These are phyloP conservation scores for Orbicella faveolata DNA, from an alignment of 64 coral and sea anemone genomes.

Conservation along the genomic window DNA sequence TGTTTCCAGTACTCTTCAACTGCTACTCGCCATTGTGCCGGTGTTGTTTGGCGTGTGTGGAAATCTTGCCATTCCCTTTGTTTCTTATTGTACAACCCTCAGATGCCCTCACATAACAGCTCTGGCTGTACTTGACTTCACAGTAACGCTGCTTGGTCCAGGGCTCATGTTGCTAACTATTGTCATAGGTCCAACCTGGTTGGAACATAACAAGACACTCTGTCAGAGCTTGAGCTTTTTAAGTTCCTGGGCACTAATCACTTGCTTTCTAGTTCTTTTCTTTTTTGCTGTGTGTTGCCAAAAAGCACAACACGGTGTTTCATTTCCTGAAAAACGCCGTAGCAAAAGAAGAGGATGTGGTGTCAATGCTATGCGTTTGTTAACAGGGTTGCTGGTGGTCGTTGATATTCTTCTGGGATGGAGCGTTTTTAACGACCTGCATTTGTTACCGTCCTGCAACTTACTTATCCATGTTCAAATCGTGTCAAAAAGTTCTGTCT, in stretches of 20 bases:
- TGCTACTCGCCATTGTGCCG: constrained; percentile 2
- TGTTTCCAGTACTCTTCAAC: neutral
- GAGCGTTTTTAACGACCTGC: constrained; percentile 1
- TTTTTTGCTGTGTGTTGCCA: constrained; percentile 12
- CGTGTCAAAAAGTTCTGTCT: neutral
- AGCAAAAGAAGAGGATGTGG: neutral
- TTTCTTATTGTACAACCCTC: neutral
- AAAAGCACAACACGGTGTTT: neutral
- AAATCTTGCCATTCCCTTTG: neutral
- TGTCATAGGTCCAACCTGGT: neutral
- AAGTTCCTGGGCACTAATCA: neutral
- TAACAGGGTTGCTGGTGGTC: neutral
- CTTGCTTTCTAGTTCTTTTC: constrained; percentile 9
- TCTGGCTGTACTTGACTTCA: constrained; percentile 16
- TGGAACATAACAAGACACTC: constrained; percentile 3
- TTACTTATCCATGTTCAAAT: neutral
- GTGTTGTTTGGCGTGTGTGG: constrained; percentile 9
- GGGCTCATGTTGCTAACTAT: neutral
- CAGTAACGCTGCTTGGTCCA: constrained; percentile 10
- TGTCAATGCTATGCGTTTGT: neutral
- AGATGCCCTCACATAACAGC: constrained; percentile 7
- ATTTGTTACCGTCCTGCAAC: neutral
- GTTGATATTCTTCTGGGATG: neutral
- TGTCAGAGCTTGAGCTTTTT: constrained; percentile 11
- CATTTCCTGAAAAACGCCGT: neutral